These are phyloP conservation scores for Cirrhinus molitorella DNA, from an alignment of 2,797 vertebrate species.

Conservation along the genomic window DNA sequence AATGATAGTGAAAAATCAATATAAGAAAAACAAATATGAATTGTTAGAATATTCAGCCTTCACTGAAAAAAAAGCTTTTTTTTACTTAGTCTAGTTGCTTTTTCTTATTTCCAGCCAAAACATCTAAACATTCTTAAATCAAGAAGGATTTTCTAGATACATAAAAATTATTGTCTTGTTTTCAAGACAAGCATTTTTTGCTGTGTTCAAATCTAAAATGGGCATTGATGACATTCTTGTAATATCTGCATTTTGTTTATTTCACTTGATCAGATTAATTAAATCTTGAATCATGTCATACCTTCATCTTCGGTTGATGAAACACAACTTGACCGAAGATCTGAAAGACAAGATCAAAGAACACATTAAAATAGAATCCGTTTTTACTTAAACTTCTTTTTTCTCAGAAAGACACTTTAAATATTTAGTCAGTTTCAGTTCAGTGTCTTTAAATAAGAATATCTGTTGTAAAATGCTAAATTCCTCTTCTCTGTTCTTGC, in stretches of 20 bases:
- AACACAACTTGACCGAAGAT: background rate
- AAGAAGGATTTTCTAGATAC: no score
- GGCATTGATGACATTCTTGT: background rate
- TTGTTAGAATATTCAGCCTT: background rate
- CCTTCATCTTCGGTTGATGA: background rate
- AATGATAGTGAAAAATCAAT: background rate
- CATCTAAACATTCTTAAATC: no score
- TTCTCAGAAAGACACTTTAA: background rate
- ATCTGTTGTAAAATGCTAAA: background rate
- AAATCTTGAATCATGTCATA: background rate
- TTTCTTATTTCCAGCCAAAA: no score
- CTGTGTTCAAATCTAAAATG: no score
- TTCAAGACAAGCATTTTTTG: no score
- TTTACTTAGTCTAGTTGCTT: no score
- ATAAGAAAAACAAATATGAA: background rate
- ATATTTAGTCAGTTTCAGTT: background rate
- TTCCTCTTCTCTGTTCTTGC: background rate
- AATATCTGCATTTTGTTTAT: background rate
- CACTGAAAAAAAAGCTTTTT: no score
- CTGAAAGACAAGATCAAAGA: background rate
- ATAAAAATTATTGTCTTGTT: no score
- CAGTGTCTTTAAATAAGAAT: background rate
- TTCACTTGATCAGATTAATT: background rate
- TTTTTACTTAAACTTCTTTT: background rate
- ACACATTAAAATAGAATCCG: background rate